A percentile compares a stretch with the other conserved stretches of the same genome.
These are phyloP conservation scores for Willisornis vidua DNA, from an alignment of 2,113 vertebrate species.

Conservation along the genomic window DNA sequence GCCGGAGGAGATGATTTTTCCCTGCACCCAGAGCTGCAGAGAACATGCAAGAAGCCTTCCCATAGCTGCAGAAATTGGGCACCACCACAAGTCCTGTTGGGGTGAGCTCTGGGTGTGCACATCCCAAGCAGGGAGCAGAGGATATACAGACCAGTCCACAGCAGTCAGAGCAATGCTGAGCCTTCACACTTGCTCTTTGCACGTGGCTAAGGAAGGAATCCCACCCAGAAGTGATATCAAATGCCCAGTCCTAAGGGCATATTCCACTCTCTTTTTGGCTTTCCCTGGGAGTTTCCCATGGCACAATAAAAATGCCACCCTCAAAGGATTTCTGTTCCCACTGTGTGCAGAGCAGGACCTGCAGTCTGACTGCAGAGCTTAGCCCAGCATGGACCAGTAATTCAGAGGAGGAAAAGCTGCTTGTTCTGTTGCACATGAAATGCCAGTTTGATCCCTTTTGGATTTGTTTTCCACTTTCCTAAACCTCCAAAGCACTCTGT, in stretches of 20 bases:
- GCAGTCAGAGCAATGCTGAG: neutral
- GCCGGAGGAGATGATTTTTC: neutral
- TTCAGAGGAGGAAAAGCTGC: neutral
- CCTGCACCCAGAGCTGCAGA: neutral
- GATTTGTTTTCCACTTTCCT: neutral
- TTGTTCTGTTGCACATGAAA: neutral
- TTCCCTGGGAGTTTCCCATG: neutral
- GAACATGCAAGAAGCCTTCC: neutral
- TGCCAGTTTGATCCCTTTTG: neutral
- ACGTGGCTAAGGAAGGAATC: neutral
- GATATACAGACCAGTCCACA: neutral
- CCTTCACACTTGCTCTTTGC: neutral
- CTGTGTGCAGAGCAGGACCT: neutral
- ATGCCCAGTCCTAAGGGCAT: neutral
- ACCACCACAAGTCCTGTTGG: neutral
- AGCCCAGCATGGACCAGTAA: neutral
- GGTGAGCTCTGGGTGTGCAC: neutral
- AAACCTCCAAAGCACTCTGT: neutral
- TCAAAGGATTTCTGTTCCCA: neutral
- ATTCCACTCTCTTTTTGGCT: no score
- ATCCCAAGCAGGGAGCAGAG: neutral
- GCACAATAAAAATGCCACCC: neutral
- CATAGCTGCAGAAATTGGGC: neutral
- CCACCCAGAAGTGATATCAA: neutral
- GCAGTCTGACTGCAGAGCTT: neutral